phyloP scores from a whole-genome alignment of 2,797 vertebrate genomes.

The Nothura maculosa region DNA sequence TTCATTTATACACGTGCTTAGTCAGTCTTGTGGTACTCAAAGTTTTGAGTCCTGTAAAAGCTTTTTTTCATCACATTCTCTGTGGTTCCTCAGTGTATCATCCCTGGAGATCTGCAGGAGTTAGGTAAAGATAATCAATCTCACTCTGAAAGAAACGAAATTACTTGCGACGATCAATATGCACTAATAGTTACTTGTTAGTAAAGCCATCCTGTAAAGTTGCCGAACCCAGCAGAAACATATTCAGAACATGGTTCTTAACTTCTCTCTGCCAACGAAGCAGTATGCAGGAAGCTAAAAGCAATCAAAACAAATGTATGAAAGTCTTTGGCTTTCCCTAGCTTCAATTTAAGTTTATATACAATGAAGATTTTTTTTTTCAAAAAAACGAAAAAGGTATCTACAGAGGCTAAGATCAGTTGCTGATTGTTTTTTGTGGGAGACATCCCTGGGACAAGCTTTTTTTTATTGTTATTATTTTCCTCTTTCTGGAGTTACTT shows the following conservation, averaged over 20 bases:
- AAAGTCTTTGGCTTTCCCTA: not conserved
- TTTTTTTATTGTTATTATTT: not conserved
- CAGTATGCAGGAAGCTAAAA: not conserved
- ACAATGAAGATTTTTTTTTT: not conserved
- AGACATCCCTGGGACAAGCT: not conserved
- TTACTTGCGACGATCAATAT: slow-evolving; percentile 24
- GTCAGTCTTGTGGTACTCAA: not conserved
- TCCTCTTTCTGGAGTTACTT: not conserved
- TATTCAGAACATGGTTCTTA: not conserved
- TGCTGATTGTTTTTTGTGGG: not conserved
- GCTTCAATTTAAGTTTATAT: not conserved
- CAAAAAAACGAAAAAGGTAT: too few species aligned
- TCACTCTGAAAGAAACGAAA: slow-evolving; percentile 27
- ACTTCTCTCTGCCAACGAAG: not conserved
- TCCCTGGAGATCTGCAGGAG: not conserved
- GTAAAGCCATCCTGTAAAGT: not conserved
- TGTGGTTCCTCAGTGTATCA: not conserved
- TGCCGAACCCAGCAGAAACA: slow-evolving; percentile 14
- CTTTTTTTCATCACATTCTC: not conserved
- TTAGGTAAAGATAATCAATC: slow-evolving; percentile 51
- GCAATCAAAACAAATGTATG: not conserved
- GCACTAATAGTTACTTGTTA: not conserved
- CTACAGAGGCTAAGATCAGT: too few species aligned
- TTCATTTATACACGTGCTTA: not conserved
- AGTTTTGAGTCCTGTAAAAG: slow-evolving; percentile 18